Base-by-base conservation (phyloP, 2,113 vertebrate genomes). In the Pterocles orientalis region DNA sequence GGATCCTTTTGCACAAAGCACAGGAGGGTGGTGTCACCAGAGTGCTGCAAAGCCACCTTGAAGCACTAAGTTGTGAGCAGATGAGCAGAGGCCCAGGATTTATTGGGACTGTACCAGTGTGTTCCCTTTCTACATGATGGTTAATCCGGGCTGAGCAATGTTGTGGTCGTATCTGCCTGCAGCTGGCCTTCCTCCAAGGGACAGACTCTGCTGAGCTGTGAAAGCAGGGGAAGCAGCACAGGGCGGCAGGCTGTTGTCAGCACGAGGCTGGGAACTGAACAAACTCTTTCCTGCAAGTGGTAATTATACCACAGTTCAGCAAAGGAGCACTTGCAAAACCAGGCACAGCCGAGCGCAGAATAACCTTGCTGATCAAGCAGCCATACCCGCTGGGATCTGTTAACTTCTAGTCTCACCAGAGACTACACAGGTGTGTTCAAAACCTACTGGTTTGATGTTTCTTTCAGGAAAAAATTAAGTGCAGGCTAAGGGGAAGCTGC, bases 351-450 rank as follows among this genome's bases (percentile, higher is more conserved):
- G 72, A 75, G 60, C 1, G 2, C 53, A 72, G 83, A 90, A 77
- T 87, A 92, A 47, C 65, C 34, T 77, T 78, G 68, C 56, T 92
- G 72, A 88, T 93, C 75, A 85, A 90, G 78, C 70, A 85, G 45
- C 18, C 25, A 10, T 76, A 57, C 70, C 36, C 28, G 1, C 9
- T 41, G 86, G 77, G 79, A 75, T 56, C 88, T 90, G 86, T 75
- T 96, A 90, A 65, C 29, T 69, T 81, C 82, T 93, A 9, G 56
- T 90, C 45, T 54, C 64, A 25, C 15, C n/a, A 60, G 48, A 79
- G 56, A 57, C 36, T 78, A 14, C 12, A 48, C 12, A 88, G 69
- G n/a, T 68, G 41, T 47, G 53, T 65, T 87, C 66, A 82, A 80
- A 90, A 91, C 36, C 50, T 64, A 25, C 58, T 71, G 61, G 33